phyloP scores from a whole-genome alignment of 2,888 invertebrate genomes.

The Encarsia formosa region DNA sequence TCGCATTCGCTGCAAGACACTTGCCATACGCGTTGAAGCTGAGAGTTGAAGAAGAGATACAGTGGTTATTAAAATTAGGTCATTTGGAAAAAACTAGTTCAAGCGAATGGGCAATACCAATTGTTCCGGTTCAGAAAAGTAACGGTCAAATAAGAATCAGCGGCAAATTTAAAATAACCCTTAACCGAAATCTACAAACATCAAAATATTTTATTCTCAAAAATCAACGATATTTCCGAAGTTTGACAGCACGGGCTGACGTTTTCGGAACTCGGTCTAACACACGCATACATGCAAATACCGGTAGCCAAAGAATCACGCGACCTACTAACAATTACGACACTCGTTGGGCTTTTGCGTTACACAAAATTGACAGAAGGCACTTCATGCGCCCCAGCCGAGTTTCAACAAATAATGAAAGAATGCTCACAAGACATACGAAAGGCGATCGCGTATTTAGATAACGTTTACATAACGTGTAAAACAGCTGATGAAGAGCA shows the following conservation, averaged over 20 bases:
- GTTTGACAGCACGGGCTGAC: conserved; percentile 31
- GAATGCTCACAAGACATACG: conserved; percentile 28
- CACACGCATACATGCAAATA: conserved; percentile 16
- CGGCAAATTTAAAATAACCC: neutral
- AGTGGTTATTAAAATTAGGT: conserved; percentile 3
- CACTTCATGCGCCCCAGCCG: no score
- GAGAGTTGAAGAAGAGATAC: conserved; percentile 1
- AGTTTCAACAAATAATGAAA: conserved; percentile 36
- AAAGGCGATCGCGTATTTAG: conserved; percentile 23
- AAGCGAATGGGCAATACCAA: conserved; percentile 8
- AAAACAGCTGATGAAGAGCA: conserved; percentile 23
- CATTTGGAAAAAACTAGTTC: conserved; percentile 1
- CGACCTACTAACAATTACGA: conserved; percentile 10
- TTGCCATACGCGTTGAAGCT: conserved; percentile 17
- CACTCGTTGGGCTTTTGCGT: conserved; percentile 17
- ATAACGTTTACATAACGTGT: conserved; percentile 28
- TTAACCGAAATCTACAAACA: conserved; percentile 30
- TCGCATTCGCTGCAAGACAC: conserved; percentile 11
- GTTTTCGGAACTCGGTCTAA: neutral
- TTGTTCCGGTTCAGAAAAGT: no score
- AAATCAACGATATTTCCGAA: conserved; percentile 34
- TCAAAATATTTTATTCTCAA: conserved; percentile 30
- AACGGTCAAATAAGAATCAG: conserved; percentile 2
- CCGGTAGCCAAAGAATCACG: conserved; percentile 13
- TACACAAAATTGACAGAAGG: conserved; percentile 24